These are phyloP conservation scores for Drosophila setosimentum DNA, from an alignment of 2,888 invertebrate species.

Conservation along the genomic window DNA sequence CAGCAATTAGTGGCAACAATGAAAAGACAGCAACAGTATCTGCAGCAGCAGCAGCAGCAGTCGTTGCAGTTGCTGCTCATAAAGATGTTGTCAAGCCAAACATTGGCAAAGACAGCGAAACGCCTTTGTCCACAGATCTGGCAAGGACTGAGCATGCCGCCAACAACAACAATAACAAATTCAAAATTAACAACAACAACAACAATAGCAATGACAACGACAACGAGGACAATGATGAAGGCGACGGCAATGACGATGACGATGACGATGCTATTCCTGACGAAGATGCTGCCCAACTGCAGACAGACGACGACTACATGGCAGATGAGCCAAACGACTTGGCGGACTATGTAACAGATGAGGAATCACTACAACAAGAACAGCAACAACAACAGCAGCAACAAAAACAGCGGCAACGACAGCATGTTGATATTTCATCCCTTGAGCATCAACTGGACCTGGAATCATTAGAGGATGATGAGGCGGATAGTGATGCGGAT, in stretches of 20 bases:
- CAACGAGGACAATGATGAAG: constrained; percentile 30
- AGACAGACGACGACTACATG: constrained; percentile 61
- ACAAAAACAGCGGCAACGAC: constrained; percentile 35
- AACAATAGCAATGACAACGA: constrained; percentile 28
- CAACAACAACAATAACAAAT: constrained; percentile 31
- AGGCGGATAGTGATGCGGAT: constrained; percentile 33
- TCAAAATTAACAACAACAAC: constrained; percentile 24
- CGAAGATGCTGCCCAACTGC: constrained; percentile 63
- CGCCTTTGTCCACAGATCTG: constrained; percentile 56
- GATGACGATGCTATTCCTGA: constrained; percentile 60
- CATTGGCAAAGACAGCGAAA: constrained; percentile 31
- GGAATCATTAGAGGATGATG: constrained; percentile 71
- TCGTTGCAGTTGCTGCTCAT: constrained; percentile 33
- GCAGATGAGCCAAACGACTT: constrained; percentile 68
- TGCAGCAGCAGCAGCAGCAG: constrained; percentile 33
- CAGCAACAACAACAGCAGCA: constrained; percentile 32
- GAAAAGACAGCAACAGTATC: constrained; percentile 35
- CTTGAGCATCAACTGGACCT: constrained; percentile 72
- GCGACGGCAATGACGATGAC: constrained; percentile 35
- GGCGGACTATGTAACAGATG: constrained; percentile 55
- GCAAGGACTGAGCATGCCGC: constrained; percentile 31
- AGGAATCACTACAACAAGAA: constrained; percentile 37
- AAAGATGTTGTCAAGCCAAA: constrained; percentile 47
- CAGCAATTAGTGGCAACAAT: constrained; percentile 69
- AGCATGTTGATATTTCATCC: constrained; percentile 69